Evolutionary conservation across 2,888 invertebrate genomes (phyloP).

Genomic region (Himalopsyche kuldschensis): DNA sequence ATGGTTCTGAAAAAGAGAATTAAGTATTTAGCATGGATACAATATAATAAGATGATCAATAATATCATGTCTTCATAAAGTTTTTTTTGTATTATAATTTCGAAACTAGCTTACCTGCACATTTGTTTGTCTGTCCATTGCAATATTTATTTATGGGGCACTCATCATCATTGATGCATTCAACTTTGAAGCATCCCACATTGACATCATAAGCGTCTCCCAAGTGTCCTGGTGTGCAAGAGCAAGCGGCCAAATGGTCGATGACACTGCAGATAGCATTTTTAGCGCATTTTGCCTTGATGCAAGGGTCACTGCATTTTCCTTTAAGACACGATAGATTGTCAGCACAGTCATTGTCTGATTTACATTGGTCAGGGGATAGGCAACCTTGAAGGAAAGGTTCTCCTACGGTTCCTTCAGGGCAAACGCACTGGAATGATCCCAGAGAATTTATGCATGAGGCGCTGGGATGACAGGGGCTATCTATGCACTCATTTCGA

Average conservation of each 20-base stretch:
- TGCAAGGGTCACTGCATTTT: constrained; percentile 82
- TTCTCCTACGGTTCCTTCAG: constrained; percentile 76
- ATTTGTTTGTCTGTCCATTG: constrained; percentile 74
- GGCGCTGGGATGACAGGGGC: constrained; percentile 79
- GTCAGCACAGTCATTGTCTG: constrained; percentile 74
- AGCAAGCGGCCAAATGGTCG: constrained; percentile 73
- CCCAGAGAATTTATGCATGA: constrained; percentile 79
- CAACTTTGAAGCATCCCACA: constrained; percentile 86
- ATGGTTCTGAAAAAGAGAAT: constrained; percentile 66
- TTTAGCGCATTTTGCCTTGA: constrained; percentile 69
- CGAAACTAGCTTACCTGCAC: constrained; percentile 65
- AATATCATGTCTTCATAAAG: constrained; percentile 9
- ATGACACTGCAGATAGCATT: constrained; percentile 76
- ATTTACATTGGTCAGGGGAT: constrained; percentile 74
- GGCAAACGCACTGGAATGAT: constrained; percentile 78
- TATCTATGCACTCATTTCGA: constrained; percentile 78
- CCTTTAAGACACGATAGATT: constrained; percentile 74
- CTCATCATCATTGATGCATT: constrained; percentile 77
- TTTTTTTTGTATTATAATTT: constrained; percentile 2
- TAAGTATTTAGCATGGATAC: constrained; percentile 4
- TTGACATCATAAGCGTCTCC: constrained; percentile 77
- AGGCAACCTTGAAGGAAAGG: constrained; percentile 71
- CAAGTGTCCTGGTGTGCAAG: constrained; percentile 78
- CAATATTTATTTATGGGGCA: constrained; percentile 77
- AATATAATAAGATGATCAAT: no score